Evolutionary conservation across 2,113 vertebrate genomes (phyloP).

Genomic region (Dicrurus megarhynchus): DNA sequence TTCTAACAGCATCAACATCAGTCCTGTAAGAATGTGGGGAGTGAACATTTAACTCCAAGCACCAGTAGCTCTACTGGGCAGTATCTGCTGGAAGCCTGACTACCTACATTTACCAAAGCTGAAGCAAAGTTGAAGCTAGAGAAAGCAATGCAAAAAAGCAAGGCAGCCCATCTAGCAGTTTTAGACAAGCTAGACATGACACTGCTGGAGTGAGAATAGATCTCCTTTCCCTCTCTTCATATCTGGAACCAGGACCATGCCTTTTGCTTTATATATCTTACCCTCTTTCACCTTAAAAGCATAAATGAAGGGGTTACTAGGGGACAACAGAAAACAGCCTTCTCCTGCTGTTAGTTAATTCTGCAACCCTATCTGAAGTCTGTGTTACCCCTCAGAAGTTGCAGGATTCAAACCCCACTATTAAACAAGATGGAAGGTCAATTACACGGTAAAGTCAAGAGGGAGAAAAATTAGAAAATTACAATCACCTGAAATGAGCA

Average conservation of each 20-base stretch:
- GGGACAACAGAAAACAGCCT: not conserved
- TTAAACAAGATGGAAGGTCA: not conserved
- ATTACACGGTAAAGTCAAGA: not conserved
- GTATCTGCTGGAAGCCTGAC: not conserved
- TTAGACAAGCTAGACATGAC: not conserved
- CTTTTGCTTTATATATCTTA: not conserved
- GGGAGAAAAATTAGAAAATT: not conserved
- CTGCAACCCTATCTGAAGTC: not conserved
- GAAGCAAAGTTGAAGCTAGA: not conserved
- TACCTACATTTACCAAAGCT: not conserved
- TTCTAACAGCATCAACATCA: not conserved
- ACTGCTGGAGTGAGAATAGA: not conserved
- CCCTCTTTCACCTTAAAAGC: not conserved
- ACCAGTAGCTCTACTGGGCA: not conserved
- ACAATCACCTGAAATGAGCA: not conserved
- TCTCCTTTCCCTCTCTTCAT: not conserved
- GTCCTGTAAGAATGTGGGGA: not conserved
- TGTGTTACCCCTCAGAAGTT: not conserved
- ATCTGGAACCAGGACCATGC: not conserved
- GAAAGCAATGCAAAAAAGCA: not conserved
- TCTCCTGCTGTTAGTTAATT: not conserved
- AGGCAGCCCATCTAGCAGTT: not conserved
- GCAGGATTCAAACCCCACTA: not conserved
- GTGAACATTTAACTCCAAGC: not conserved
- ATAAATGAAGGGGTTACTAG: not conserved